These are phyloP conservation scores for Microtus agrestis DNA, from an alignment of 2,797 vertebrate species.

Conservation along the genomic window DNA sequence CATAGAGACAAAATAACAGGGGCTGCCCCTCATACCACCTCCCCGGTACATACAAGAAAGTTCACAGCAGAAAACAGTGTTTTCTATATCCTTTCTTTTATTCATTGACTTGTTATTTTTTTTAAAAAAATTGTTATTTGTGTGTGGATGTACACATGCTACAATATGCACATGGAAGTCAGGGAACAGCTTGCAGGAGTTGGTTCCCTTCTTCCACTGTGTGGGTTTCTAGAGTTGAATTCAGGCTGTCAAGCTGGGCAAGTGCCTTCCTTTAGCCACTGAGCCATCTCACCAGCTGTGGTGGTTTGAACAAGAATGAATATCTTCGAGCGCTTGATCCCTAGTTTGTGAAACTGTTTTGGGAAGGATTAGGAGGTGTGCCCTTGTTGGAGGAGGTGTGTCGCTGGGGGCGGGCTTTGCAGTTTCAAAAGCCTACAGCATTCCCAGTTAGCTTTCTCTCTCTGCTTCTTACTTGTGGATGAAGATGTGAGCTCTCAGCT, in stretches of 20 bases:
- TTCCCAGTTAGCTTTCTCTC: neutral
- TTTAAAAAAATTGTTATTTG: neutral
- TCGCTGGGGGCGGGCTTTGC: neutral
- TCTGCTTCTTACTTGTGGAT: neutral
- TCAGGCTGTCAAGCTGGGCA: neutral
- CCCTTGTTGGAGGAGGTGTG: neutral
- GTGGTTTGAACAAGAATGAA: neutral
- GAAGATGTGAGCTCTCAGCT: neutral
- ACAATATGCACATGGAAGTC: neutral
- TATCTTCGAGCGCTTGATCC: neutral
- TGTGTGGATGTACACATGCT: neutral
- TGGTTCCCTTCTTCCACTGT: neutral
- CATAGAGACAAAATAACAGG: neutral
- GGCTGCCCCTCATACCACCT: too few relatives aligned
- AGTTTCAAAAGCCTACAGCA: neutral
- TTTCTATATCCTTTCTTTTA: neutral
- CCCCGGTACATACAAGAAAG: neutral
- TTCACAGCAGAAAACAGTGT: neutral
- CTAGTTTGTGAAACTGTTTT: neutral
- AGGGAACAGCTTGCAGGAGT: neutral
- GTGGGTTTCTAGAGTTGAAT: neutral
- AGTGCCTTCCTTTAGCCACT: neutral
- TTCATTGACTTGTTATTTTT: neutral
- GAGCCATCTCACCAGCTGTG: neutral
- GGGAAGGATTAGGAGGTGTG: neutral